Percentiles rank a stretch among this genome's conserved stretches.
These are phyloP conservation scores for Perca flavescens DNA, from an alignment of 2,113 vertebrate genomes.

Conservation along the genomic window DNA sequence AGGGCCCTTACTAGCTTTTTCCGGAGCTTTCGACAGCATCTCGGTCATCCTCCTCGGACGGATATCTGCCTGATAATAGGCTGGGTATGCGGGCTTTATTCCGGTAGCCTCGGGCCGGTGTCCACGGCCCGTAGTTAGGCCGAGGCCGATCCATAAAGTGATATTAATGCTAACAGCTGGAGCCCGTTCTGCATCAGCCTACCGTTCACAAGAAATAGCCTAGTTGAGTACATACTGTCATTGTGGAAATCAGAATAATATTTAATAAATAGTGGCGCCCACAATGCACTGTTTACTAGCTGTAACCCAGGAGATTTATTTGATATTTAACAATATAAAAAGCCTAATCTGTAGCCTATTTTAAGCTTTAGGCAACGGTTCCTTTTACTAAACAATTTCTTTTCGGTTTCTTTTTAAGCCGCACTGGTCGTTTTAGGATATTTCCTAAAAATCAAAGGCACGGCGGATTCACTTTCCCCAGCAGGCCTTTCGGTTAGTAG, in stretches of 20 bases:
- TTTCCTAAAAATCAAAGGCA: neutral
- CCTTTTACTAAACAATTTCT: neutral
- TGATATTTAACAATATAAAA: neutral
- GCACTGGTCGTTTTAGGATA: no score
- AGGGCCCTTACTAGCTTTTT: neutral
- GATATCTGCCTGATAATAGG: no score
- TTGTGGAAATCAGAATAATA: neutral
- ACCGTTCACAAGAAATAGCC: neutral
- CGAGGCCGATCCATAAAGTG: neutral
- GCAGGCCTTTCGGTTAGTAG: neutral
- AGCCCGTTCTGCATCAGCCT: neutral
- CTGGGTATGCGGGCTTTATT: no score
- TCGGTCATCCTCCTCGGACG: neutral
- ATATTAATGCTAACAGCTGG: neutral
- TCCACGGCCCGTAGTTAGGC: neutral
- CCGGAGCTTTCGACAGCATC: neutral
- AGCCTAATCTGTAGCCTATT: neutral
- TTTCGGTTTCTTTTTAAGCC: neutral
- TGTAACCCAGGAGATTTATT: neutral
- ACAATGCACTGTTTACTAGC: no score
- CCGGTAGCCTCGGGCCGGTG: no score
- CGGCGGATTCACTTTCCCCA: neutral
- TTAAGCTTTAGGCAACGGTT: neutral
- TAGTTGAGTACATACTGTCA: no score
- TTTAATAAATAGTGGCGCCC: neutral